Conservation (phyloP, 2,797 vertebrate species). For the Hirundo rustica region DNA sequence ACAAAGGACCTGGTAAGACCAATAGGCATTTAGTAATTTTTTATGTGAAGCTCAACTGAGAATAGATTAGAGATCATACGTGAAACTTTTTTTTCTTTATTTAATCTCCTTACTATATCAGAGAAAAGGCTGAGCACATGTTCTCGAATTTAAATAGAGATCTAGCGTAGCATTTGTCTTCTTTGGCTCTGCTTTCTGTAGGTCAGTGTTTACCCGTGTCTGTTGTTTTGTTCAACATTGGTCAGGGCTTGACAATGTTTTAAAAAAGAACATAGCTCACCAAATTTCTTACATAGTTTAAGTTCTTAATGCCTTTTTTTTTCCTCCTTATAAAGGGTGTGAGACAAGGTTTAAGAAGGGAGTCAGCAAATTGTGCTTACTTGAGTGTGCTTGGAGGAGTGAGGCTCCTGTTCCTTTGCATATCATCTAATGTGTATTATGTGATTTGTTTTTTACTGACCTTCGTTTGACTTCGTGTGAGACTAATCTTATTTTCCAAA, state of each 20-base stretch:
- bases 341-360: neutral
- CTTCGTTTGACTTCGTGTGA: neutral
- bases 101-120: neutral
- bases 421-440: neutral
- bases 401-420: neutral
- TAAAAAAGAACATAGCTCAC: neutral
- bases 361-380: neutral
- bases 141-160: neutral
- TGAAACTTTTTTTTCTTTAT: neutral
- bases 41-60: neutral
- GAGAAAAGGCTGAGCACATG: neutral
- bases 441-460: neutral
- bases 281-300: neutral
- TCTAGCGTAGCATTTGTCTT: neutral
- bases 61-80: neutral
- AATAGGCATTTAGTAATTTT: neutral
- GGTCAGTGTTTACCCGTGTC: neutral
- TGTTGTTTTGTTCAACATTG: neutral
- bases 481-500: neutral
- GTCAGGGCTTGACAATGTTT: neutral
- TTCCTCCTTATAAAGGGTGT: neutral
- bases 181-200: neutral
- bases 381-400: neutral
- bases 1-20: neutral
- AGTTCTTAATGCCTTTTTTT: neutral